Evolutionary conservation across 2,113 vertebrate species (phyloP), one percentile per base, ranked within the genome.

Genomic region (Propithecus coquereli): DNA sequence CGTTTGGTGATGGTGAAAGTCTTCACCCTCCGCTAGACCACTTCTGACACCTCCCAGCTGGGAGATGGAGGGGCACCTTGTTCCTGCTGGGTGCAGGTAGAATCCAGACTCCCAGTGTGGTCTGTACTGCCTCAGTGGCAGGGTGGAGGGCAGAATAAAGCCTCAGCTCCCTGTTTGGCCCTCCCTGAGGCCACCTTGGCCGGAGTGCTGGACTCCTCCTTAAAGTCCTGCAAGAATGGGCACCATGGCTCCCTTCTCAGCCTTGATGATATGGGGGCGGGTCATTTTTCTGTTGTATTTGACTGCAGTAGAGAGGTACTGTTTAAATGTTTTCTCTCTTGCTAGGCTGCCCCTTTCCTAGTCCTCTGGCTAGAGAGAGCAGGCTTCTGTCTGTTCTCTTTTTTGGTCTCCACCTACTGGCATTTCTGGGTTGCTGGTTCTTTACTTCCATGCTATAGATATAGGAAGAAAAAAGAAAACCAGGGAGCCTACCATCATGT

Each of bases 391-490:
- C 37, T 71, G 17, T 32, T 85, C 6, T 16, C 22, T 59, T 74
- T 52, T 57, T 23, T 18, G 2, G 3, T 68, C 66, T 61, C 0
- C 0, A 18, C 9, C 43, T 22, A 6, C 1, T 89, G 30, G n/a
- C n/a, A 43, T 71, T 87, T 87, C 68, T 77, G 25, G 47, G 61
- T 93, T 40, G 27, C 61, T 90, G 54, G 25, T 74, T 92, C 66
- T 89, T 89, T 34, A 90, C 1, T 92, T 92, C 32, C 34, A 63
- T 54, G 40, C 92, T 43, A 52, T 37, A 43, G 32, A 30, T 86
- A 30, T 10, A 87, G 70, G 65, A 90, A 86, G 59, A 61, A 73
- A 86, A 91, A 95, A 77, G 68, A 45, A 70, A 77, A 57, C 17
- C 27, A 96, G 43, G 47, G 50, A 79, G 6, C 22, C 40, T 13